Conservation (phyloP, 2,113 vertebrate genomes). For the Cephalopholis sonnerati region DNA sequence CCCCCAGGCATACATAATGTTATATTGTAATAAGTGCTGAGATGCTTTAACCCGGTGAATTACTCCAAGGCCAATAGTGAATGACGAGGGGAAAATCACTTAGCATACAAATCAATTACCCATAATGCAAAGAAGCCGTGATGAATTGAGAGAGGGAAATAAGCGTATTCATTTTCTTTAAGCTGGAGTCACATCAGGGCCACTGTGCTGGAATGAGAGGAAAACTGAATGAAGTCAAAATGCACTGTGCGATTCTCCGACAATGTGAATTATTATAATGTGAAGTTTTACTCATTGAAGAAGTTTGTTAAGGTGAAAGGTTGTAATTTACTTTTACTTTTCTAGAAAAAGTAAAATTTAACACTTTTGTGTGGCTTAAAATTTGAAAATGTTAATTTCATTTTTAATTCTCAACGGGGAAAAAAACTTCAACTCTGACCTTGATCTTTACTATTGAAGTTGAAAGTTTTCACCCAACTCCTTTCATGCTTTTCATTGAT, state of each 20-base stretch:
- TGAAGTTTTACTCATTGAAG: background rate
- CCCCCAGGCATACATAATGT: conserved; percentile 24
- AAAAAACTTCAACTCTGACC: background rate
- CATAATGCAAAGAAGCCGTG: conserved; percentile 20
- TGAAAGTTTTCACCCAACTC: background rate
- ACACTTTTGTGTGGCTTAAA: background rate
- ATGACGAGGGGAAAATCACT: conserved; percentile 34
- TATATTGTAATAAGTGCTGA: conserved; percentile 32
- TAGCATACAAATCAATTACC: conserved; percentile 44
- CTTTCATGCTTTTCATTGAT: background rate
- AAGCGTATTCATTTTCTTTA: conserved; percentile 17
- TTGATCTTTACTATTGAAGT: background rate
- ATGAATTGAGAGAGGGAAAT: conserved; percentile 32
- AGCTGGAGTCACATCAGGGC: background rate
- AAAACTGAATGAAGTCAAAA: background rate
- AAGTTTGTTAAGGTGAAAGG: background rate
- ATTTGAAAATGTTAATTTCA: background rate
- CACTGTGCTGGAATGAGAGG: background rate
- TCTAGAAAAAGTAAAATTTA: no score
- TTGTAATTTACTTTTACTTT: background rate
- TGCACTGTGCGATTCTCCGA: background rate
- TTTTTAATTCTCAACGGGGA: background rate
- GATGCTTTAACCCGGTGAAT: conserved; percentile 44
- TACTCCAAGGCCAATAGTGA: conserved; percentile 13
- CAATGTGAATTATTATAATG: background rate